Evolutionary conservation across 35 echinoderm and acorn worm genomes (phyloP).

Genomic region (Ptychodera flava): DNA sequence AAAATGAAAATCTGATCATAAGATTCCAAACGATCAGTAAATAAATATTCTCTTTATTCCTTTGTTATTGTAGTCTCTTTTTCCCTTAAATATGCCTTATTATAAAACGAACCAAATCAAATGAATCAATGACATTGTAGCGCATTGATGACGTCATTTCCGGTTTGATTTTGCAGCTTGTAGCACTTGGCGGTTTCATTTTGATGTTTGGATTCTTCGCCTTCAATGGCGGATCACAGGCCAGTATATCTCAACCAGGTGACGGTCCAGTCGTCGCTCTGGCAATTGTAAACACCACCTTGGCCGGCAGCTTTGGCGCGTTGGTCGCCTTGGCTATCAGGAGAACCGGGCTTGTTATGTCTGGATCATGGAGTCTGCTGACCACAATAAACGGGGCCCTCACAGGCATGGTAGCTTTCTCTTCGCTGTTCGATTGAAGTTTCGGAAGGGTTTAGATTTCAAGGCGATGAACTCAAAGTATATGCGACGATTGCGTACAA

Average conservation of each 20-base stretch:
- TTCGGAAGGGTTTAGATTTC: no score
- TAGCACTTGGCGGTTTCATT: constrained; percentile 81
- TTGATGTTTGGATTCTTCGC: constrained; percentile 95
- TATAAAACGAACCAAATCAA: no score
- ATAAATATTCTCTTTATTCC: no score
- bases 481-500: no score
- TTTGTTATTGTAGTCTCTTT: no score
- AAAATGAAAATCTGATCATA: no score
- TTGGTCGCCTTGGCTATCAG: constrained; percentile 46
- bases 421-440: no score
- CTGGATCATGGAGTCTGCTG: constrained; percentile 49
- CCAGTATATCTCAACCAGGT: constrained; percentile 62
- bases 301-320: constrained; percentile 54
- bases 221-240: constrained; percentile 96
- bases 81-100: no score
- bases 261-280: constrained; percentile 56
- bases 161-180: constrained; percentile 42
- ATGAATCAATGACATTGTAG: no score
- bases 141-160: no score
- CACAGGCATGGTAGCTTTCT: constrained; percentile 59
- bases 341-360: constrained; percentile 14
- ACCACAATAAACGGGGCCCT: constrained; percentile 77
- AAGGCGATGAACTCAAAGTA: no score
- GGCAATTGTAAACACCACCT: constrained; percentile 82
- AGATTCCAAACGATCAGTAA: no score